A percentile compares a stretch with the other conserved stretches of the same genome.
Conservation (phyloP, 1,140 invertebrate species). For the Bombus cullumanus region DNA sequence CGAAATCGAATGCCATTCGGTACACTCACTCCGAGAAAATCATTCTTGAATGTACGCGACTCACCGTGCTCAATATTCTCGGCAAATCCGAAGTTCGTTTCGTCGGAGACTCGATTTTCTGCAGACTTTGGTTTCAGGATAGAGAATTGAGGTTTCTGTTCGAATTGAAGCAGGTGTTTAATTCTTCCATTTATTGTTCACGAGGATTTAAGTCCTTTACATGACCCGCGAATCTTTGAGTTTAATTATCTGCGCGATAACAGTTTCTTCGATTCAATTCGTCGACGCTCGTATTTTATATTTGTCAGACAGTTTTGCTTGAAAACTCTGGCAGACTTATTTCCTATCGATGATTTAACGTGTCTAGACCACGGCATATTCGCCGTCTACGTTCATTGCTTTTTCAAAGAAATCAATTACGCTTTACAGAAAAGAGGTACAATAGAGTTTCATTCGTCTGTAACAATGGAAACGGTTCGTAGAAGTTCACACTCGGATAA, state of each 20-base stretch:
- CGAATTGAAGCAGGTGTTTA: not conserved
- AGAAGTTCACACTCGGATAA: no score
- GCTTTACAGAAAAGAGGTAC: no score
- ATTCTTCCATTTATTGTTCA: not conserved
- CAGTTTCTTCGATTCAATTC: no score
- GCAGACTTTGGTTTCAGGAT: not conserved
- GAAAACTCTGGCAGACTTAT: no score
- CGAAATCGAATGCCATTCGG: constrained; percentile 59
- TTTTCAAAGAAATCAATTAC: not conserved
- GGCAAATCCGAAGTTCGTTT: no score
- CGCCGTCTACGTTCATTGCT: no score
- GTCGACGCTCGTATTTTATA: no score
- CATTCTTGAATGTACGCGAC: constrained; percentile 3
- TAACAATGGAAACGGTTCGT: no score
- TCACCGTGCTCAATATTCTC: not conserved
- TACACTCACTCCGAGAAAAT: constrained; percentile 24
- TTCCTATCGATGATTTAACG: no score
- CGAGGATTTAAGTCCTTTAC: not conserved
- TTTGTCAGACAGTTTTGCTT: not conserved
- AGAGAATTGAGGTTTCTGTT: not conserved
- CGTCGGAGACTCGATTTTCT: not conserved
- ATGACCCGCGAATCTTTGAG: not conserved
- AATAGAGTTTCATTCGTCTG: no score
- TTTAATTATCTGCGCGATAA: not conserved
- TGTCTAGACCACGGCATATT: no score